Conservation (phyloP, 1,140 invertebrate genomes). For the Diorhabda elongata region DNA sequence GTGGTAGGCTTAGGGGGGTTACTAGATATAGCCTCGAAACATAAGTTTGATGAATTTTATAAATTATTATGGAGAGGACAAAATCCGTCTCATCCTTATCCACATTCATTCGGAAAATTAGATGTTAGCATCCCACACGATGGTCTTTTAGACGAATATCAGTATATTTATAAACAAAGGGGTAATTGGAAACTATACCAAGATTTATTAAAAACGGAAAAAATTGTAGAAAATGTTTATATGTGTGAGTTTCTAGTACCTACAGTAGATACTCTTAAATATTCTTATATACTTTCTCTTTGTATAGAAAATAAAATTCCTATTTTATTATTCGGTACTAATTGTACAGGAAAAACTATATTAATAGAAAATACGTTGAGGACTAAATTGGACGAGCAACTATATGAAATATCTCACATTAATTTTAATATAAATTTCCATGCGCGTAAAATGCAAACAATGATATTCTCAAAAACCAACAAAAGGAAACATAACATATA, state of each 20-base stretch:
- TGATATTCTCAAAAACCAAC: conserved; percentile 77
- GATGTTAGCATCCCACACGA: conserved; percentile 71
- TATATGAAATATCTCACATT: conserved; percentile 72
- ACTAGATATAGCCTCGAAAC: conserved; percentile 63
- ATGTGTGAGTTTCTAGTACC: conserved; percentile 74
- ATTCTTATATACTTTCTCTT: conserved; percentile 60
- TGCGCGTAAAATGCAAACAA: conserved; percentile 77
- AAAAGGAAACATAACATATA: conserved; percentile 74
- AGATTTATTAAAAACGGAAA: conserved; percentile 59
- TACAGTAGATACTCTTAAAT: conserved; percentile 81
- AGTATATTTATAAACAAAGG: conserved; percentile 66
- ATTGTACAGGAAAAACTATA: conserved; percentile 87
- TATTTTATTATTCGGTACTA: conserved; percentile 77
- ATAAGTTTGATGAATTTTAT: conserved; percentile 70
- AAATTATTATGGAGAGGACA: conserved; percentile 56
- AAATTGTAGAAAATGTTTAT: conserved; percentile 56
- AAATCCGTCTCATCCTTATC: conserved; percentile 58
- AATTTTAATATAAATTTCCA: conserved; percentile 83
- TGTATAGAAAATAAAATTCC: conserved; percentile 65
- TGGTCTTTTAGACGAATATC: conserved; percentile 73
- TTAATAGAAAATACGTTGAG: conserved; percentile 82
- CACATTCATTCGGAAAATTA: conserved; percentile 60
- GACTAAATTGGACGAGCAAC: conserved; percentile 66
- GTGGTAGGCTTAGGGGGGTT: conserved; percentile 80
- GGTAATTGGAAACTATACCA: conserved; percentile 67